Evolutionary conservation across 2,888 invertebrate genomes (phyloP).

Genomic region (Lobophora halterata): DNA sequence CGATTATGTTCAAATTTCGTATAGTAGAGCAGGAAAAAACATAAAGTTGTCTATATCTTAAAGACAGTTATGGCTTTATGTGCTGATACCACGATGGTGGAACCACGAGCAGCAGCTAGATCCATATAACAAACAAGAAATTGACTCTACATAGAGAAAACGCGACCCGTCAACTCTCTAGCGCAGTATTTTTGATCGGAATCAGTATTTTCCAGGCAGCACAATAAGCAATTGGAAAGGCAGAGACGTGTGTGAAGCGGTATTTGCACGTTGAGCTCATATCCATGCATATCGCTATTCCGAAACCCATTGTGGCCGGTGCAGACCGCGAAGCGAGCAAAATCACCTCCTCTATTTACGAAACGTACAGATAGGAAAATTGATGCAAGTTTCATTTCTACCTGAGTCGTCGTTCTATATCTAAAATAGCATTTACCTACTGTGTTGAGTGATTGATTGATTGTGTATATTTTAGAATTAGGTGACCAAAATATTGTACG

Average conservation of each 20-base stretch:
- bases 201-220: constrained; percentile 36
- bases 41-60: too few relatives aligned
- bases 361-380: constrained; percentile 52
- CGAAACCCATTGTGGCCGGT: constrained; percentile 68
- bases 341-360: constrained; percentile 69
- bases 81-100: too few relatives aligned
- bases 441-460: too few relatives aligned
- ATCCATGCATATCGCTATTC: constrained; percentile 71
- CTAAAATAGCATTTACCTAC: too few relatives aligned
- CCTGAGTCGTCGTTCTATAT: not conserved
- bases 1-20: too few relatives aligned
- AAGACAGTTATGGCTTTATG: too few relatives aligned
- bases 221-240: constrained; percentile 58
- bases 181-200: constrained; percentile 21
- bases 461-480: too few relatives aligned
- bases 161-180: constrained; percentile 3
- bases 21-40: too few relatives aligned
- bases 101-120: too few relatives aligned
- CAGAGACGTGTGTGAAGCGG: constrained; percentile 42
- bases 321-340: constrained; percentile 70
- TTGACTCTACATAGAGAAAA: constrained; percentile 9
- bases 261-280: constrained; percentile 65
- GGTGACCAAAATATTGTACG: too few relatives aligned
- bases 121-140: constrained; percentile 2
- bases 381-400: not conserved